Conservation (phyloP, 2,797 vertebrate genomes). For the Catostomus latipinnis region DNA sequence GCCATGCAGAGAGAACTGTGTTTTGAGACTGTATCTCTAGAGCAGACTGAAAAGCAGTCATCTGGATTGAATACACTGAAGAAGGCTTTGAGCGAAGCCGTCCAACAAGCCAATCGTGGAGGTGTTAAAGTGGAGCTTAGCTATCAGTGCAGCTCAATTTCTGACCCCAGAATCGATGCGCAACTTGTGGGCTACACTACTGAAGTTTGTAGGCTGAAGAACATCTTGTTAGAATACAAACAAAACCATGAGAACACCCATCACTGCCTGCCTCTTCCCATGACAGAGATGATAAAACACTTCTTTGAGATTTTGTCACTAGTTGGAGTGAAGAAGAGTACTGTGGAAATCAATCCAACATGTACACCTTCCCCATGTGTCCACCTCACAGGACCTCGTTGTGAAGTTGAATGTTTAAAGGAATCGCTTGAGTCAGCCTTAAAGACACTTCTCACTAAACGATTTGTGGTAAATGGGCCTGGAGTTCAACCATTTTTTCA, state of each 20-base stretch:
- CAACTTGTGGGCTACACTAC: slow-evolving; percentile 66
- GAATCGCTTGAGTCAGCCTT: slow-evolving; percentile 47
- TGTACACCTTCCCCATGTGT: slow-evolving; percentile 54
- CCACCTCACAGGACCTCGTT: slow-evolving; percentile 62
- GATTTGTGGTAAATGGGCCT: slow-evolving; percentile 60
- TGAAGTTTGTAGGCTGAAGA: slow-evolving; percentile 62
- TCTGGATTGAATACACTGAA: slow-evolving; percentile 57
- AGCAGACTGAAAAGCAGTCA: slow-evolving; percentile 43
- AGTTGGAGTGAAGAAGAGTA: slow-evolving; percentile 40
- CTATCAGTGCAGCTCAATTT: slow-evolving; percentile 41
- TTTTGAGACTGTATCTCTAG: slow-evolving; percentile 44
- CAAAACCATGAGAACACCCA: slow-evolving; percentile 51
- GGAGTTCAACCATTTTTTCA: slow-evolving; percentile 65
- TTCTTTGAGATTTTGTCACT: slow-evolving; percentile 60
- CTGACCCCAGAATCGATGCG: slow-evolving; percentile 28
- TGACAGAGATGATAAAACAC: slow-evolving; percentile 61
- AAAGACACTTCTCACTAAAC: slow-evolving; percentile 45
- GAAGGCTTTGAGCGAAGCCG: slow-evolving; percentile 51
- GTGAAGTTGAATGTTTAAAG: slow-evolving; percentile 52
- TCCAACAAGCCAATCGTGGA: slow-evolving; percentile 51
- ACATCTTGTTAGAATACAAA: slow-evolving; percentile 59
- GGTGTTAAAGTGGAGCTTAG: slow-evolving; percentile 55
- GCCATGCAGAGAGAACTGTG: slow-evolving; percentile 61
- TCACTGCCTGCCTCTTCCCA: slow-evolving; percentile 50
- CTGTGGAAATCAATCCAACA: slow-evolving; percentile 50